Evolutionary conservation across 2,797 vertebrate genomes (phyloP).

Genomic region (Phataginus tricuspis): DNA sequence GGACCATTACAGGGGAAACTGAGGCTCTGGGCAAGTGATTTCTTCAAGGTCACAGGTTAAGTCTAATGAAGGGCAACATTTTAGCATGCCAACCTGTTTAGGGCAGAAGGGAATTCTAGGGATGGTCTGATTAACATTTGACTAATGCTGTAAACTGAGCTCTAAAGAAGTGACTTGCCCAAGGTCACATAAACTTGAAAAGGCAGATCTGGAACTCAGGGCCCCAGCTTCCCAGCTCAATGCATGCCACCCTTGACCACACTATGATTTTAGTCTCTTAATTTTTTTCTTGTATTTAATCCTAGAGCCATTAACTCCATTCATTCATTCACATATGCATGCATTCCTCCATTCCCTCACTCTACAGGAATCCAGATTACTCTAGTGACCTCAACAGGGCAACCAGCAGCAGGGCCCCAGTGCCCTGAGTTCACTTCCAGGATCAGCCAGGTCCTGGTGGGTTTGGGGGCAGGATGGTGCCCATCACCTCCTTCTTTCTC

Average conservation of each 20-base stretch:
- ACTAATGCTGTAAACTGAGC: slow-evolving; percentile 16
- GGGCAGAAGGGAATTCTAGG: not conserved
- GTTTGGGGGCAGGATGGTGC: not conserved
- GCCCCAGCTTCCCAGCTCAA: not conserved
- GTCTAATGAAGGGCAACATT: not conserved
- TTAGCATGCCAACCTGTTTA: not conserved
- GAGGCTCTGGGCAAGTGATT: not conserved
- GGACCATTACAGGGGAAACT: not conserved
- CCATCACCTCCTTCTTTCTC: not conserved
- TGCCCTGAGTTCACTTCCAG: not conserved
- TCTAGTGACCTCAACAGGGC: not conserved
- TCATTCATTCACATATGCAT: slow-evolving; percentile 14
- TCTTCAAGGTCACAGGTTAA: slow-evolving; percentile 54
- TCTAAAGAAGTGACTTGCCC: slow-evolving; percentile 40
- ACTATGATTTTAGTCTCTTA: not conserved
- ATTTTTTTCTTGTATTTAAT: slow-evolving; percentile 17
- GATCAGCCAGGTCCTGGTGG: not conserved
- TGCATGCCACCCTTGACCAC: not conserved
- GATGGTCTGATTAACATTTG: not conserved
- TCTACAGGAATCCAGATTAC: not conserved
- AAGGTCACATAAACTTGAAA: slow-evolving; percentile 45
- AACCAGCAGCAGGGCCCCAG: not conserved
- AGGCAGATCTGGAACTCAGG: not conserved
- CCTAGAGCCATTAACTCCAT: not conserved
- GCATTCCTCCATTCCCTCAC: not conserved